Base-by-base conservation (phyloP, 1,140 invertebrate genomes). In the Venturia canescens region DNA sequence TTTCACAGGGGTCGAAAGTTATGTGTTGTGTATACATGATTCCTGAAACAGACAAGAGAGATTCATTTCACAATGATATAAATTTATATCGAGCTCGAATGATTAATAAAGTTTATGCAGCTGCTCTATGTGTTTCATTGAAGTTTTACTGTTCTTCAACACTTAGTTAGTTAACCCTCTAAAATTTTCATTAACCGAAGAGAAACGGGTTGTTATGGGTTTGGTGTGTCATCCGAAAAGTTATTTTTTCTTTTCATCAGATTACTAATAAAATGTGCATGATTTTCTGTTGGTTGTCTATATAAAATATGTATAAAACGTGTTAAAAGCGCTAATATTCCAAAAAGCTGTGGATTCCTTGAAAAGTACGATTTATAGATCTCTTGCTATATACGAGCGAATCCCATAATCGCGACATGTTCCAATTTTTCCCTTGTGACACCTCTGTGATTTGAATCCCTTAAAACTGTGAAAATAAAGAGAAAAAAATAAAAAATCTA, bases 41-140 rank as follows among this genome's bases (percentile, higher is more conserved):
- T 53, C 38, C 67, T 78, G 26, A 23, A 78, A 69, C 34, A 26
- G 27, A 70, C 34, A 18, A 63, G 23, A 67, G 34, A 50, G 38
- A 50, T 9, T 34, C 63, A 50, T 78, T 78, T 78, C 48, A 78
- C 67, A 31, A 29, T 63, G 60, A 63, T 63, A 63, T 66, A 31
- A 76, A 63, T 76, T 78, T 78, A 69, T 78, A 78, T 48, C 57
- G 66, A 70, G 38, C 66, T 67, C 60, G 70, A 75, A 80, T 80
- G 79, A 80, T 74, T 26, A 80, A 75, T 80, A 80, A 80, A 80
- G 70, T 74, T 80, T 74, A 75, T 80, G 60, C 69, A 75, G 71
- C 72, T 67, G 60, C 71, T 80, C 71, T 50, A 74, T 63, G 79
- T 80, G 79, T 74, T 80, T 80, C 72, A 80, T 80, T 74, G 60